phyloP scores from a whole-genome alignment of 2,113 vertebrate genomes.

The Pterocles orientalis region DNA sequence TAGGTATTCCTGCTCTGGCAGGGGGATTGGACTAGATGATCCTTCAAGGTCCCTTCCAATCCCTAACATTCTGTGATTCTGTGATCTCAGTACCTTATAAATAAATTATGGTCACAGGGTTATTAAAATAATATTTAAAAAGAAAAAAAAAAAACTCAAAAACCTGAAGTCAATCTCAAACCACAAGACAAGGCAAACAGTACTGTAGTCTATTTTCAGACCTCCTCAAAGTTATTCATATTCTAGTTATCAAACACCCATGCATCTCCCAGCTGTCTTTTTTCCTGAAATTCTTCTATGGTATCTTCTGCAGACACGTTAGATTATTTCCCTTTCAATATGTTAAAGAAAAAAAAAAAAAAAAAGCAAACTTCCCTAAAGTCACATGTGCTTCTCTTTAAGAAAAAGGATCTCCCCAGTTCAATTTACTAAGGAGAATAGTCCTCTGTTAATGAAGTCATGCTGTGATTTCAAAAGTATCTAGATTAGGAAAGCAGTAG shows the following conservation, averaged over 20 bases:
- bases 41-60: too few relatives aligned
- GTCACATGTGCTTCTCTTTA: background rate
- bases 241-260: background rate
- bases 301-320: background rate
- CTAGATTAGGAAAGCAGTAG: background rate
- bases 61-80: too few relatives aligned
- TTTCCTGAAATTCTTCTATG: background rate
- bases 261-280: background rate
- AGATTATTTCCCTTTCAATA: background rate
- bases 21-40: too few relatives aligned
- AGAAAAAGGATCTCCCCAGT: background rate
- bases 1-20: too few relatives aligned
- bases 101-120: background rate
- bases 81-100: background rate
- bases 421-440: background rate
- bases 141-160: background rate
- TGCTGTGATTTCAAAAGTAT: background rate
- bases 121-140: background rate
- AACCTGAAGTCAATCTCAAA: conserved; percentile 10
- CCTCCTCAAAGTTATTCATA: background rate
- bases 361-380: background rate
- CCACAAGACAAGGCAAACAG: conserved; percentile 6
- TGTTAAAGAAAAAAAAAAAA: background rate
- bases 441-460: background rate
- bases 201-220: conserved; percentile 4